These are phyloP conservation scores for Grapholita molesta DNA, from an alignment of 1,140 invertebrate species.

Conservation along the genomic window DNA sequence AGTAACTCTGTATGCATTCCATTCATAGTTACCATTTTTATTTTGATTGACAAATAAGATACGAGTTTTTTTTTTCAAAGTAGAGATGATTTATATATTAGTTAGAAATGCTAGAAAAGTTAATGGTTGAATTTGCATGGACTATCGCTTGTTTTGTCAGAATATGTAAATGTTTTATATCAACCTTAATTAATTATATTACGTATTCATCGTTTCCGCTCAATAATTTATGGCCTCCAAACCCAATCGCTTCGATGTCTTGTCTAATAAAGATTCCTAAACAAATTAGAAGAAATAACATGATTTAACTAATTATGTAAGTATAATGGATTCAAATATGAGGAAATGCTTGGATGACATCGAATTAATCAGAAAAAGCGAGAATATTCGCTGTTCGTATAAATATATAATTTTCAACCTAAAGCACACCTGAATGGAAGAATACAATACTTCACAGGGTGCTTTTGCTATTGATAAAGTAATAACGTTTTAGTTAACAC, in stretches of 20 bases:
- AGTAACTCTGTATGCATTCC: too few relatives aligned
- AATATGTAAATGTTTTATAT: constrained; percentile 5
- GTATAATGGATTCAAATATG: not conserved
- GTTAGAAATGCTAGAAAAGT: not conserved
- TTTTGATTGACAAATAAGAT: too few relatives aligned
- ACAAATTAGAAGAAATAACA: not conserved
- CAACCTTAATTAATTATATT: constrained; percentile 1
- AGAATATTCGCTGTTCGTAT: too few relatives aligned
- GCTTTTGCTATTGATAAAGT: too few relatives aligned
- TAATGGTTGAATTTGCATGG: not conserved
- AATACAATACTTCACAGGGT: too few relatives aligned
- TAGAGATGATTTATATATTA: too few relatives aligned
- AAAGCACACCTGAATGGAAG: too few relatives aligned
- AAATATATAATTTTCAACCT: too few relatives aligned
- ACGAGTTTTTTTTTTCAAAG: too few relatives aligned
- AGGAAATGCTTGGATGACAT: not conserved
- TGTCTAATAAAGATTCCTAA: constrained; percentile 5
- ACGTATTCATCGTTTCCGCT: not conserved
- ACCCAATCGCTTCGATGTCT: not conserved
- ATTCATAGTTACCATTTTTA: too few relatives aligned
- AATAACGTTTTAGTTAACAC: too few relatives aligned
- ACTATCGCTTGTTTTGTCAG: constrained; percentile 2
- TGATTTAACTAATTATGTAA: not conserved
- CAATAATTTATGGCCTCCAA: not conserved
- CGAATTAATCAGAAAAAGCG: too few relatives aligned